Evolutionary conservation across 1,140 invertebrate genomes (phyloP).

Genomic region (Musca vetustissima): DNA sequence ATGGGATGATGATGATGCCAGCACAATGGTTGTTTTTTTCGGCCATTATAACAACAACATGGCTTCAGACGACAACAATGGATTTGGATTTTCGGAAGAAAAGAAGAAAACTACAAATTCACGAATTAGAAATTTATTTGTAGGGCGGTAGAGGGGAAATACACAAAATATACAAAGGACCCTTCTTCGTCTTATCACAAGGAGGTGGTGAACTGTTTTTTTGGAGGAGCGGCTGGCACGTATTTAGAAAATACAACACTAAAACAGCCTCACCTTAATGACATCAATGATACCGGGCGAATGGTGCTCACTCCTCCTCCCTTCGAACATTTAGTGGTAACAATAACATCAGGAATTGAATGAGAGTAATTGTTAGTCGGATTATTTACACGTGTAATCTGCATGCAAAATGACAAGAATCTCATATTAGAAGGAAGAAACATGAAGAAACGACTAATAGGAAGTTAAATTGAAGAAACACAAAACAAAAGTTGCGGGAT

Average conservation of each 20-base stretch:
- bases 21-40: too few species aligned
- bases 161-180: background rate
- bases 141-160: background rate
- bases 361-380: background rate
- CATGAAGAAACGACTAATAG: background rate
- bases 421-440: background rate
- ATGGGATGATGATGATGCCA: too few species aligned
- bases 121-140: conserved; percentile 2
- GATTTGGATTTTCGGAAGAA: background rate
- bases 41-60: too few species aligned
- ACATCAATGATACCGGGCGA: background rate
- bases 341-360: too few species aligned
- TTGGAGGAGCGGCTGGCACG: too few species aligned
- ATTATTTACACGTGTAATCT: conserved; percentile 3
- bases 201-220: too few species aligned
- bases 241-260: background rate
- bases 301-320: too few species aligned
- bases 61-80: too few species aligned
- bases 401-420: too few species aligned
- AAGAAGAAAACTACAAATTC: conserved; percentile 1
- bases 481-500: background rate
- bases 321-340: too few species aligned
- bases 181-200: too few species aligned
- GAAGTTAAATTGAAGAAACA: background rate
- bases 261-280: conserved; percentile 17